Evolutionary conservation across 2,797 vertebrate species (phyloP).

Genomic region (Epinephelus awoara): DNA sequence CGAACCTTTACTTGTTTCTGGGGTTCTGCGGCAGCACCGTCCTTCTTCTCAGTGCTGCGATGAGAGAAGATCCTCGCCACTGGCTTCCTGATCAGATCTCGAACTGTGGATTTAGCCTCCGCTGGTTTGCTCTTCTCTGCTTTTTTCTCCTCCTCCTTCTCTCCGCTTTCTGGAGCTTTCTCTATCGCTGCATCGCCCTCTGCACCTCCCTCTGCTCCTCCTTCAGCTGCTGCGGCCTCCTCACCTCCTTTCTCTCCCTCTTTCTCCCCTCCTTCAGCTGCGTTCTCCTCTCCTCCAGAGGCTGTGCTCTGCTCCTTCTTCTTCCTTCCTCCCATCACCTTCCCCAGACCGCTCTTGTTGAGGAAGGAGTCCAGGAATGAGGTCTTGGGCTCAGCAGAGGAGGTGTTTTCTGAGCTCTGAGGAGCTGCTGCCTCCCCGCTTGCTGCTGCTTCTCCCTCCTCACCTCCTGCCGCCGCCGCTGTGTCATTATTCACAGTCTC

Average conservation of each 20-base stretch:
- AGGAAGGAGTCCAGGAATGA: conserved; percentile 88
- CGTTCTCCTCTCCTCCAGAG: conserved; percentile 65
- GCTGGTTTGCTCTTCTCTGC: conserved; percentile 79
- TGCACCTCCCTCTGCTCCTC: conserved; percentile 67
- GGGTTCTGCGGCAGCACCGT: conserved; percentile 63
- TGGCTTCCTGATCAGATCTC: conserved; percentile 87
- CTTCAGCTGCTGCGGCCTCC: conserved; percentile 61
- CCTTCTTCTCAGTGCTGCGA: conserved; percentile 87
- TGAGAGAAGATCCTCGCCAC: conserved; percentile 89
- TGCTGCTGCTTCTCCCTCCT: conserved; percentile 50
- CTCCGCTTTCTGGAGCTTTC: conserved; percentile 78
- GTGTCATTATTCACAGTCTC: conserved; percentile 74
- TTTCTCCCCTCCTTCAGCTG: conserved; percentile 65
- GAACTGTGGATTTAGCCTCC: conserved; percentile 83
- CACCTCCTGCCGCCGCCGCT: conserved; percentile 9
- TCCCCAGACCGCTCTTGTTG: conserved; percentile 88
- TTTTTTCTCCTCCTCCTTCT: conserved; percentile 85
- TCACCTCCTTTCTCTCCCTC: conserved; percentile 75
- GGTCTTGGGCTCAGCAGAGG: conserved; percentile 81
- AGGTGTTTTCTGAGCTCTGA: conserved; percentile 62
- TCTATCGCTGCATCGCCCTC: conserved; percentile 77
- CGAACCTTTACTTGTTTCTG: conserved; percentile 79
- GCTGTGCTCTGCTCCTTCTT: conserved; percentile 81
- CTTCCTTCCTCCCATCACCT: conserved; percentile 87
- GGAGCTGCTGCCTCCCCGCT: conserved; percentile 45